Evolutionary conservation across 2,113 vertebrate species (phyloP).

Genomic region (Pan troglodytes): NHGRI_mPanTro3-v2.1_pri NC_072412.2:93651001-93651500

Average conservation of each 20-base stretch:
- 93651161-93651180: neutral
- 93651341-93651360: neutral
- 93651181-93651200: neutral
- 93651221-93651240: neutral
- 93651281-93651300: neutral
- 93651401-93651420: neutral
- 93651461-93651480: neutral
- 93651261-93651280: neutral
- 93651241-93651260: neutral
- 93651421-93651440: neutral
- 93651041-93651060: too few relatives aligned
- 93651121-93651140: neutral
- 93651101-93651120: too few relatives aligned
- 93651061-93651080: too few relatives aligned
- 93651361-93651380: neutral
- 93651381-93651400: neutral
- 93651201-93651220: neutral
- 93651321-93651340: neutral
- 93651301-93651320: neutral
- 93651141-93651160: neutral
- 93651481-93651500: neutral
- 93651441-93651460: neutral
- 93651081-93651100: too few relatives aligned
- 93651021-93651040: too few relatives aligned
- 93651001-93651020: too few relatives aligned